Evolutionary conservation across 2,113 vertebrate genomes (phyloP), one percentile per base, ranked within the genome.

Genomic region (Erythrocercus mccallii): DNA sequence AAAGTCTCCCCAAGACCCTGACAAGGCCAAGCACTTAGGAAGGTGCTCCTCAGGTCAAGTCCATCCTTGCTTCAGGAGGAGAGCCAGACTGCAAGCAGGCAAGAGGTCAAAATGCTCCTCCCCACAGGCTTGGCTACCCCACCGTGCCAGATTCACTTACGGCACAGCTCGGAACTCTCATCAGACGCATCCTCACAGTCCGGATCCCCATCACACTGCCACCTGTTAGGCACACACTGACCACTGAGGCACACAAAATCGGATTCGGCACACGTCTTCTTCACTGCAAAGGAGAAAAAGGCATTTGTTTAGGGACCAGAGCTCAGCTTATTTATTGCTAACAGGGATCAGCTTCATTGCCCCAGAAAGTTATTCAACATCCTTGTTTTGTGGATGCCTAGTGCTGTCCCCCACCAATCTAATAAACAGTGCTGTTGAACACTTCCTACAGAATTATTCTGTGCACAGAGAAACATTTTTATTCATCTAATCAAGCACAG

Each of bases 151-250:
- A 25, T 23, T 86, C 68, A 99, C 99, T 99, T 98, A 99, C 99
- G 98, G 96, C 99, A 99, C 92, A 99, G 97, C 33, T 99, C 98
- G 2, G 97, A 70, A 77, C 98, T 99, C 97, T 99, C 99, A 1
- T 99, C 99, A 3, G 99, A 99, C 5, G 98, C 98, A 21, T 99
- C 99, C 89, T 99, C 99, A 3, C 99, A 99, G 97, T 99, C 99
- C 0, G 98, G 98, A 73, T 99, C 99, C 4, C 99, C 99, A 12
- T 99, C 99, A 78, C 99, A 99, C 84, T 99, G 99, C 99, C 99
- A 99, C 20, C 99, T 97, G 97, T 98, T 99, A 4, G 99, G 99
- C 66, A 99, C 97, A 91, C 99, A 99, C 40, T 99, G 99, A 27
- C 99, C 99, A 51, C 98, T 99, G 69, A 60, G 87, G 95, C 99